Conservation (phyloP, 2,113 vertebrate genomes). For the Aspidoscelis tigris region DNA sequence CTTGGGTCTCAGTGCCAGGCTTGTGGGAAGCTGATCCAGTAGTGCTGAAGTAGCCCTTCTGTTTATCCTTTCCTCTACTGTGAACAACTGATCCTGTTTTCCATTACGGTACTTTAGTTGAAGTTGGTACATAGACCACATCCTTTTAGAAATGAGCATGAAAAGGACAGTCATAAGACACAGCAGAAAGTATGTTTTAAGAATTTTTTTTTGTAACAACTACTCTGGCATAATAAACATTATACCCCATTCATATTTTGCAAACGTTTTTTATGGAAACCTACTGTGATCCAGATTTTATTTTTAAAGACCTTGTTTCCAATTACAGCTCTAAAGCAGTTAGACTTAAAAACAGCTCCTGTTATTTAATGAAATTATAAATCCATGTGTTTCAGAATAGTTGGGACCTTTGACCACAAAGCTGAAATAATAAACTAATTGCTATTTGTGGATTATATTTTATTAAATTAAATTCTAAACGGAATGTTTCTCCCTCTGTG, state of each 20-base stretch:
- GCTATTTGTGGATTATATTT: conserved; percentile 14
- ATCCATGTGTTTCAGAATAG: background rate
- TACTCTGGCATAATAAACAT: background rate
- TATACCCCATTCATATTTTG: background rate
- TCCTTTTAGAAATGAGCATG: background rate
- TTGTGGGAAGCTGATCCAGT: background rate
- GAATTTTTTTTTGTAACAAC: background rate
- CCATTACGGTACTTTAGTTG: background rate
- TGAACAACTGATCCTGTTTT: background rate
- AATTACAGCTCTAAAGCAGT: background rate
- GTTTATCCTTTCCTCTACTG: background rate
- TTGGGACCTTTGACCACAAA: background rate
- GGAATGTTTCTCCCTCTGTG: background rate
- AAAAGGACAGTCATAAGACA: background rate
- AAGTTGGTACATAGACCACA: background rate
- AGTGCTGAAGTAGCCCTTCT: background rate
- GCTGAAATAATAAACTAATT: conserved; percentile 19
- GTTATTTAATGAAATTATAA: conserved; percentile 20
- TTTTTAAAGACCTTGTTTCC: background rate
- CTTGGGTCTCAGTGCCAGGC: background rate
- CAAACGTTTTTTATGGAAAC: conserved; percentile 10
- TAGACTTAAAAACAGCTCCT: background rate
- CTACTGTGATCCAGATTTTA: background rate
- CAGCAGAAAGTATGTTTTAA: background rate
- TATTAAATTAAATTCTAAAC: conserved; percentile 19